Evolutionary conservation across 2,113 vertebrate genomes (phyloP), one percentile per base, ranked within the genome.

Genomic region (Proterorhinus semilunaris): DNA sequence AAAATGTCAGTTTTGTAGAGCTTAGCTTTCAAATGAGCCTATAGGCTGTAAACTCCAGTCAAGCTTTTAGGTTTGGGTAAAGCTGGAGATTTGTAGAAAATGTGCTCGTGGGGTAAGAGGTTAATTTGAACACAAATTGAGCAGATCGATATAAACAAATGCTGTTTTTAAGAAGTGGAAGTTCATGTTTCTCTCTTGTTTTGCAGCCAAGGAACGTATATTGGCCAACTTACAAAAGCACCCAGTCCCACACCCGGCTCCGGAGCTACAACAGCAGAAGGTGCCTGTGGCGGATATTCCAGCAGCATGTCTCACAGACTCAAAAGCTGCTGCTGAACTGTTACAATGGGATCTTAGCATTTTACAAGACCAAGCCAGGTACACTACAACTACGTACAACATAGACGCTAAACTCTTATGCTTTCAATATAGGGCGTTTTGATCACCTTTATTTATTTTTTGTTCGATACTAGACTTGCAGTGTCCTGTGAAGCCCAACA

Each of bases 401-500:
- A 21, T 0, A 51, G 46, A 9, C 21, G 10, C 52, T 62, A 45
- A 58, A 43, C 59, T 69, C 16, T 62, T 5, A 46, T 15, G 46
- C 11, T 17, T 57, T 9, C 42, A 12, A 47, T 46, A 5, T 10
- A 65, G 11, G 10, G 58, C 51, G 8, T 21, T 7, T 16, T 1
- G 4, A 6, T 1, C 13, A 36, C 0, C 59, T 47, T 55, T 43
- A 17, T 11, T 75, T 66, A 7, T 27, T 74, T 0, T 64, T 61
- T 74, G 85, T 61, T 9, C 44, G 81, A 1, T 81, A 13, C 77
- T 87, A 99, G 98, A 90, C 86, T 92, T 84, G 96, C 98, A 66
- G 94, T 95, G 12, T 86, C 96, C 68, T 89, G 96, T 52, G 98
- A 99, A 77, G 95, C 94, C 49, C 96, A 98, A 84, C 97, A 99